Percentiles rank a stretch among this genome's conserved stretches.
phyloP scores from a whole-genome alignment of 2,888 invertebrate genomes.

The Drosophila picticornis region DNA sequence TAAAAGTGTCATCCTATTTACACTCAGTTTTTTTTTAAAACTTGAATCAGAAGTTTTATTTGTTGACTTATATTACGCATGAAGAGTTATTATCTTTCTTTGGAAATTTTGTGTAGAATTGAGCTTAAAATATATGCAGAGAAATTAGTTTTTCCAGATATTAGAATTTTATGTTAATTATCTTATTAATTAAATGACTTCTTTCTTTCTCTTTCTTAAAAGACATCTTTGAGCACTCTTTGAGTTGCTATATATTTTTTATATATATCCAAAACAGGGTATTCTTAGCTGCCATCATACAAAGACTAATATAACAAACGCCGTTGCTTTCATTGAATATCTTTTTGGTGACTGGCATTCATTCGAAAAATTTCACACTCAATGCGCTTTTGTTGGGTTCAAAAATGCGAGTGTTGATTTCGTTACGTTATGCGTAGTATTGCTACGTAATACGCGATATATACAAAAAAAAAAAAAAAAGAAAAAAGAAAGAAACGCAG shows the following conservation, averaged over 20 bases:
- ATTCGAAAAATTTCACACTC: slow-evolving; percentile 53
- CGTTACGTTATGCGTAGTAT: slow-evolving; percentile 17
- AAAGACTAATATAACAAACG: neutral
- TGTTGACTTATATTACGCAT: neutral
- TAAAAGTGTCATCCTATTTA: neutral
- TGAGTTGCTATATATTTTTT: neutral
- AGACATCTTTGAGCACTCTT: too few relatives aligned
- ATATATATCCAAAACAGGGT: neutral
- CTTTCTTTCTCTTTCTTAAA: too few relatives aligned
- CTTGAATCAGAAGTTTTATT: neutral
- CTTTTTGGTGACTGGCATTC: slow-evolving; percentile 4
- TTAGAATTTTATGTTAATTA: neutral
- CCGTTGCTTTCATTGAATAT: neutral
- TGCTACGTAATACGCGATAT: slow-evolving; percentile 14
- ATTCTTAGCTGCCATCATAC: neutral
- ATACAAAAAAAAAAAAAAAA: neutral
- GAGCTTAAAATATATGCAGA: neutral
- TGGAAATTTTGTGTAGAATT: neutral
- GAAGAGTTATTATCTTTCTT: neutral
- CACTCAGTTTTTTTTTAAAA: too few relatives aligned
- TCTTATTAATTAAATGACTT: neutral
- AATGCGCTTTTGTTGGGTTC: slow-evolving; percentile 23
- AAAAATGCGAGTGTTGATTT: slow-evolving; percentile 23
- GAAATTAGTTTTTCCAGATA: neutral
- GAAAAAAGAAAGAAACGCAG: neutral